Evolutionary conservation across 2,888 invertebrate species (phyloP).

Genomic region (Phyllotreta striolata): DNA sequence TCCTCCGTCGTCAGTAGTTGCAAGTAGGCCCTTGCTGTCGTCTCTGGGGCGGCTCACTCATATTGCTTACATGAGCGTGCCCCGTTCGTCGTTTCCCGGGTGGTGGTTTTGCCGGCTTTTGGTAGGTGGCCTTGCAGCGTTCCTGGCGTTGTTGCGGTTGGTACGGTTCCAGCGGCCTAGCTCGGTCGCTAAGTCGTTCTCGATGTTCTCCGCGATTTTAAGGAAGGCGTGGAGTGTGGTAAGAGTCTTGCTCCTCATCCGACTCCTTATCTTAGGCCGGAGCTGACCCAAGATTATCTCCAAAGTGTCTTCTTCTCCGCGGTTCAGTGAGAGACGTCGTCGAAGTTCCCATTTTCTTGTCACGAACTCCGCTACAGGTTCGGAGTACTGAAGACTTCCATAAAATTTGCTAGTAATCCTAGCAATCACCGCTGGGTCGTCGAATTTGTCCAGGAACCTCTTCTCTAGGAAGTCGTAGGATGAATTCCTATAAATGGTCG

Average conservation of each 20-base stretch:
- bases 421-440: no score
- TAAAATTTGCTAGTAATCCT: background rate
- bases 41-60: no score
- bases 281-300: background rate
- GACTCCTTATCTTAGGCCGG: background rate
- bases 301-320: background rate
- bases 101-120: no score
- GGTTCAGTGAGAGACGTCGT: background rate
- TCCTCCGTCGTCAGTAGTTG: no score
- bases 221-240: background rate
- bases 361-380: background rate
- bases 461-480: background rate
- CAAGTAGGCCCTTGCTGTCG: no score
- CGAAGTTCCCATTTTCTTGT: background rate
- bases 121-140: no score
- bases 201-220: background rate
- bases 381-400: background rate
- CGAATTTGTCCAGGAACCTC: background rate
- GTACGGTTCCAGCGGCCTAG: background rate
- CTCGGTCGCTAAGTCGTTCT: background rate
- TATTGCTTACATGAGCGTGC: no score
- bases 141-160: no score
- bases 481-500: background rate
- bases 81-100: no score
- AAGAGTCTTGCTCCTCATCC: background rate